Evolutionary conservation across 2,888 invertebrate species (phyloP), one percentile per base, ranked within the genome.

Genomic region (Drosophila fulvimacula): DNA sequence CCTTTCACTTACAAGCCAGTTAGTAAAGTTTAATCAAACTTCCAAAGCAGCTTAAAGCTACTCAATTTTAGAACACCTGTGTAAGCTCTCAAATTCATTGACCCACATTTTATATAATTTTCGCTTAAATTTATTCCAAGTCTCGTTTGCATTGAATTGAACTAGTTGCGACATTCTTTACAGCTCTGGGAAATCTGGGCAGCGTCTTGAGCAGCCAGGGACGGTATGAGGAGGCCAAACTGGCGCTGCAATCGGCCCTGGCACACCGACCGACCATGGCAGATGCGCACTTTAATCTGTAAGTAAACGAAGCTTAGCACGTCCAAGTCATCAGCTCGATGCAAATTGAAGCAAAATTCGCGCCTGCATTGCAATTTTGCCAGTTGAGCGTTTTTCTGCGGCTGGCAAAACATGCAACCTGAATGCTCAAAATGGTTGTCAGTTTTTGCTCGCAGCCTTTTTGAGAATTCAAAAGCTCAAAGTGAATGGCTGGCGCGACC

Each of bases 281-380:
- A 64, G 99, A 99, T 93, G 98, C 98, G 68, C 98, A 99, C 94
- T 99, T 99, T 93, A 99, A 99, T 94, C 94, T 98, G 98, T 98
- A 94, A 97, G 98, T 97, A 92, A 74, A 71, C 70, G 65, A 57
- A 65, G 60, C 70, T 59, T 69, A 32, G 38, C 81, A 76, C 81
- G 69, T 83, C 55, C 55, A 42, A 65, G 60, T 66, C 66, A 51
- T 61, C 73, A 69, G 56, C 66, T 49, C 58, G 64, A 69, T 78
- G 81, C 69, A 78, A 73, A 75, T 73, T 46, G 72, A 58, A 51
- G 70, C 75, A 41, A 62, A 76, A 69, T 69, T 76, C 56, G 76
- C 67, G 57, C 59, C 55, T 51, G 74, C 67, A 59, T 68, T 69
- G 60, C 72, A 49, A 70, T 53, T 70, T 74, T 38, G 49, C 38